A percentile compares a stretch with the other conserved stretches of the same genome.
phyloP scores from a whole-genome alignment of 2,113 vertebrate genomes.

The Bubo scandiacus region DNA sequence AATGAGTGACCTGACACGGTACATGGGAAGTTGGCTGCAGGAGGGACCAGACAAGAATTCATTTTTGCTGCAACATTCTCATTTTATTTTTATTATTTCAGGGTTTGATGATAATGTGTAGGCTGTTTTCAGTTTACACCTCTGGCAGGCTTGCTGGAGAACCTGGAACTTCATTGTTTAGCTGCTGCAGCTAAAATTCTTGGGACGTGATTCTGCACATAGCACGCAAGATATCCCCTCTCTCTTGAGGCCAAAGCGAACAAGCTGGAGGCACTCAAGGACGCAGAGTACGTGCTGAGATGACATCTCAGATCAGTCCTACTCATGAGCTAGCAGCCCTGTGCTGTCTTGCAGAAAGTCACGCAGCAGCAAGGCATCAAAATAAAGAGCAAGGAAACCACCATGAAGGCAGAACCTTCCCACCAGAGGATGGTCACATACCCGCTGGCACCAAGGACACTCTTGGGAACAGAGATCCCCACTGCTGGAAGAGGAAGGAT shows the following conservation, averaged over 20 bases:
- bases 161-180: not conserved
- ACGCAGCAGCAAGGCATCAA: not conserved
- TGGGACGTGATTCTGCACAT: not conserved
- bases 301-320: not conserved
- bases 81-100: not conserved
- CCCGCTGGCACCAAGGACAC: not conserved
- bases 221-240: rapidly evolving
- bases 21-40: not conserved
- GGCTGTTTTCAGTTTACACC: not conserved
- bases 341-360: not conserved
- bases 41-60: not conserved
- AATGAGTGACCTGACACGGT: rapidly evolving
- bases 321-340: not conserved
- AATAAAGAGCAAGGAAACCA: not conserved
- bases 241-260: not conserved
- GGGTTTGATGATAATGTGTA: not conserved
- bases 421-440: not conserved
- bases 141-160: not conserved
- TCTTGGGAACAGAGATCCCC: not conserved
- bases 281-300: not conserved
- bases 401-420: not conserved
- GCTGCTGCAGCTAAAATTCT: not conserved
- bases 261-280: not conserved
- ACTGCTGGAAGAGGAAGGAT: not conserved
- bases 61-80: not conserved